Conservation (phyloP, 2,797 vertebrate species). For the Choloepus didactylus region DNA sequence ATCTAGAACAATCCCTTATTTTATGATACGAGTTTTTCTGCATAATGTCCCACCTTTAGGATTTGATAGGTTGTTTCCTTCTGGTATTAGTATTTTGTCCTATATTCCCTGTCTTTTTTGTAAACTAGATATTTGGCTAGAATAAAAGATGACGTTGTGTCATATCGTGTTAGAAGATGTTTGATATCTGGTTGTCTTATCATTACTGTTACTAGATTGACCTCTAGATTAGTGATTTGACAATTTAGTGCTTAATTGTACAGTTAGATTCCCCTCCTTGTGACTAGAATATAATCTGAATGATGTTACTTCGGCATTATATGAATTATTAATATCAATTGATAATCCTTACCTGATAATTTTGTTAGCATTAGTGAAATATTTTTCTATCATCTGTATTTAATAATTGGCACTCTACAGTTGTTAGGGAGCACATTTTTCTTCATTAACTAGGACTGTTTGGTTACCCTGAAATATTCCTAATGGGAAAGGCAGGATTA, state of each 20-base stretch:
- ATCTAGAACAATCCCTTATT: background rate
- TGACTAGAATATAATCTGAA: conserved; percentile 50
- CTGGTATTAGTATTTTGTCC: conserved; percentile 25
- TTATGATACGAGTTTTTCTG: conserved; percentile 5
- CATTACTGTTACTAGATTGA: background rate
- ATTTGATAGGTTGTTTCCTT: conserved; percentile 19
- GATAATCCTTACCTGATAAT: conserved; percentile 27
- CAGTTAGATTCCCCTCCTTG: background rate
- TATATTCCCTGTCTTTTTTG: conserved; percentile 21
- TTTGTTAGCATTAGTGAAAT: conserved; percentile 55
- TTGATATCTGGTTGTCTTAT: background rate
- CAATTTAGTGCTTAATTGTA: background rate
- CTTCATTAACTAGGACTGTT: background rate
- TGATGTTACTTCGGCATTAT: conserved; percentile 40
- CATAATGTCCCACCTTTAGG: background rate
- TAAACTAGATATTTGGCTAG: conserved; percentile 49
- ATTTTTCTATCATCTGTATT: background rate
- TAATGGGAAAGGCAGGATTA: background rate
- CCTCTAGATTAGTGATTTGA: background rate
- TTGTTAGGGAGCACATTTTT: background rate
- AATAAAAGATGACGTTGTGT: conserved; percentile 24
- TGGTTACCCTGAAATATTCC: conserved; percentile 38
- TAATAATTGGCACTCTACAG: background rate
- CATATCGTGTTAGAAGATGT: conserved; percentile 32
- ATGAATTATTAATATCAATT: conserved; percentile 26